Conservation (phyloP, 2,888 invertebrate genomes). For the Stenchaetothrips biformis region DNA sequence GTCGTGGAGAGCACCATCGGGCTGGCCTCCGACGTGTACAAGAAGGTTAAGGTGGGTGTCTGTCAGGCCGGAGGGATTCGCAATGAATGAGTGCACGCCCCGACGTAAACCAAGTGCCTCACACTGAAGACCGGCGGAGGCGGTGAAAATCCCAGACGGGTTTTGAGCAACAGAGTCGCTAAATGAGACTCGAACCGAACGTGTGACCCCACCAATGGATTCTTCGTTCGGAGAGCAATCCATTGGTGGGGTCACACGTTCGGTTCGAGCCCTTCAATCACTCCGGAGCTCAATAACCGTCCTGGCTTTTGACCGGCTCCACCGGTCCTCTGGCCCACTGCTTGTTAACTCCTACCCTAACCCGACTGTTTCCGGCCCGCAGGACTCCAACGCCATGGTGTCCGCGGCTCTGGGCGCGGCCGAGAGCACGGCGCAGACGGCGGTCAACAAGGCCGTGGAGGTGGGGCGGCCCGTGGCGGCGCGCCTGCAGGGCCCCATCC, state of each 20-base stretch:
- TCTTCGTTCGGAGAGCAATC: too few species aligned
- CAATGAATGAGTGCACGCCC: too few species aligned
- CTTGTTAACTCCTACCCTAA: too few species aligned
- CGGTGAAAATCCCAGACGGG: too few species aligned
- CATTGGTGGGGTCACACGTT: too few species aligned
- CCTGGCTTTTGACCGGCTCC: not conserved
- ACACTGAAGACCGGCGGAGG: too few species aligned
- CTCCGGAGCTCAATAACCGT: too few species aligned
- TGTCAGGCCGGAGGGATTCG: not conserved
- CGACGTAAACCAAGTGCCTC: too few species aligned
- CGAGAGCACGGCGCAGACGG: conserved; percentile 49
- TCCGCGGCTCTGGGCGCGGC: conserved; percentile 53
- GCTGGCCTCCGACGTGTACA: conserved; percentile 43
- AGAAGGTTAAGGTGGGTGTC: conserved; percentile 43
- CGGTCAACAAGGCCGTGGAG: conserved; percentile 51
- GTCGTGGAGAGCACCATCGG: conserved; percentile 44
- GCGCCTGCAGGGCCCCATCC: conserved; percentile 52
- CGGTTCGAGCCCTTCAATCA: too few species aligned
- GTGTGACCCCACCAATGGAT: too few species aligned
- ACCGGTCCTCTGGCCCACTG: not conserved
- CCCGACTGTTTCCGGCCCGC: not conserved
- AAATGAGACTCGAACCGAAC: too few species aligned
- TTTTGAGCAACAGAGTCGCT: too few species aligned
- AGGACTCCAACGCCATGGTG: conserved; percentile 54
- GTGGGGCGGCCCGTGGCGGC: conserved; percentile 47